phyloP scores from a whole-genome alignment of 2,113 vertebrate species.

The Megaptera novaeangliae region DNA sequence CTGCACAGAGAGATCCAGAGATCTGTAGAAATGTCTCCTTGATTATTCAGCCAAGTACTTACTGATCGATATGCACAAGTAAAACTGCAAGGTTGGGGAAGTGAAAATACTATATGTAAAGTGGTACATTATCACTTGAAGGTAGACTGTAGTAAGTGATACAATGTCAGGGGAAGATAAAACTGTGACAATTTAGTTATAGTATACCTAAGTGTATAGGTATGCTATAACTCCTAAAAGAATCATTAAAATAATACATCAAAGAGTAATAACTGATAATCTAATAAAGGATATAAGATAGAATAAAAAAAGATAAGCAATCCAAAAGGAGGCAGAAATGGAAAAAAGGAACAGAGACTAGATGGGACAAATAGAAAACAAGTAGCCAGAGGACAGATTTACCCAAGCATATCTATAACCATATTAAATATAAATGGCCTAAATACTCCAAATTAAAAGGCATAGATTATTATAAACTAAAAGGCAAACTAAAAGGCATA shows the following conservation, averaged over 20 bases:
- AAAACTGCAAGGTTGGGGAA: neutral
- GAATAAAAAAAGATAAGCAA: neutral
- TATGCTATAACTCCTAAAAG: neutral
- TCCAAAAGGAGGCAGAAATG: neutral
- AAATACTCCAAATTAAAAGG: neutral
- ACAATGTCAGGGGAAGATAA: neutral
- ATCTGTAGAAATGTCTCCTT: neutral
- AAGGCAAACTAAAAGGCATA: neutral
- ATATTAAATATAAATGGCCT: neutral
- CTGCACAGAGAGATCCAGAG: neutral
- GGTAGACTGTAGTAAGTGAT: neutral
- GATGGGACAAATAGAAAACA: neutral
- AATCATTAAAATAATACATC: neutral
- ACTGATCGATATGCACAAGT: neutral
- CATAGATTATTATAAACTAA: neutral
- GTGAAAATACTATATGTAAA: neutral
- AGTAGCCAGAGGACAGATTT: neutral
- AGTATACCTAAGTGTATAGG: no score
- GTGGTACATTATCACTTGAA: neutral
- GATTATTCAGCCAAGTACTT: neutral
- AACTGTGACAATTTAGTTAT: neutral
- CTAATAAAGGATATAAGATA: neutral
- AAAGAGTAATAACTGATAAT: neutral
- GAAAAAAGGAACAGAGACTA: neutral
- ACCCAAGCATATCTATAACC: neutral